Evolutionary conservation across 2,113 vertebrate species (phyloP), one percentile per base, ranked within the genome.

Genomic region (Riparia riparia): DNA sequence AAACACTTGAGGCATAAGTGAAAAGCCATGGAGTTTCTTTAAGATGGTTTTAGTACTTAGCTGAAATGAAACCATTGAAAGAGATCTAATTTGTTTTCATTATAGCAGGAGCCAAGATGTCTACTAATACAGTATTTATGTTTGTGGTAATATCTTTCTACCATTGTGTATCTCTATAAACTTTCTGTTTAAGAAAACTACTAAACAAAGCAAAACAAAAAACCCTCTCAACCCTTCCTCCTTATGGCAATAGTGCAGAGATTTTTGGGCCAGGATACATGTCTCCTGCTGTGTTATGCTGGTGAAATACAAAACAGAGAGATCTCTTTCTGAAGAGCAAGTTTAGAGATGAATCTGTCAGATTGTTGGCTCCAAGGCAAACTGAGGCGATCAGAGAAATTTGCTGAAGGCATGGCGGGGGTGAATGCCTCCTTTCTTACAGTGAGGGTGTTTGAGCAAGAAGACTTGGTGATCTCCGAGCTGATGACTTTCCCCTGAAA

Each of bases 61-160:
- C 73, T 89, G 49, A 92, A 94, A 73, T 79, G 34, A 49, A 94
- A 72, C 49, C 66, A 51, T 14, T 89, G 86, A 86, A 84, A 89
- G 81, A 91, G 42, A 76, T 82, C 47, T 80, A 79, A 91, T 94
- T 95, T 11, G 68, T 96, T 95, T 94, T 87, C 81, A 80, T 91
- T 96, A 82, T 49, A 66, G 24, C 16, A 73, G 95, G 84, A 96
- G 84, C 70, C 45, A 6, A 93, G 63, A 80, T 93, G 93, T 96
- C 89, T 91, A 42, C 94, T 69, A 87, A 87, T 93, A 76, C 70
- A 93, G 58, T 91, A 61, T 96, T 96, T 89, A 86, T 94, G 50
- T 92, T 88, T 82, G 90, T 91, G 66, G 87, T 77, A 90, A 58
- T 82, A 93, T 91, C 84, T 70, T 61, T 90, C 50, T 34, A 56